A percentile compares a stretch with the other conserved stretches of the same genome.
Conservation (phyloP, 2,797 vertebrate species). For the Vespertilio murinus region DNA sequence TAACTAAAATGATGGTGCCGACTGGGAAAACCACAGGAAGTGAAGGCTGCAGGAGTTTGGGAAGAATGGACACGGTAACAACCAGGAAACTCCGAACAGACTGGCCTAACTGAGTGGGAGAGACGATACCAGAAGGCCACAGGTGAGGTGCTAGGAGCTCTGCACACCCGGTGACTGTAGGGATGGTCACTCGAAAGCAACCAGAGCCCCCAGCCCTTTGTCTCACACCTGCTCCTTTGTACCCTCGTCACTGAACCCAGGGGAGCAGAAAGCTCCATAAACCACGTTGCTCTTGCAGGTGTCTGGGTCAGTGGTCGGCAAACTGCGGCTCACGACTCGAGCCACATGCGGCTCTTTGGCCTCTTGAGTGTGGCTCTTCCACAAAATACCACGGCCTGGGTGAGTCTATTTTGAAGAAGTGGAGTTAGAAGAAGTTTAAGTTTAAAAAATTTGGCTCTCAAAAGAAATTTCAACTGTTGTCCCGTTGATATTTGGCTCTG, state of each 20-base stretch:
- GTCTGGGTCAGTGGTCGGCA: not conserved
- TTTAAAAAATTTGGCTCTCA: too few species aligned
- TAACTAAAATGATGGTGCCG: not conserved
- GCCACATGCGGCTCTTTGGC: too few species aligned
- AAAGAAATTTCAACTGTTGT: too few species aligned
- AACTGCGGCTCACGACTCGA: too few species aligned
- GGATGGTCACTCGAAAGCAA: not conserved
- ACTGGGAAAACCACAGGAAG: not conserved
- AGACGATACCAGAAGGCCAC: not conserved
- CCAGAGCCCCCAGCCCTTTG: not conserved
- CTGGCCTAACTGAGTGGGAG: not conserved
- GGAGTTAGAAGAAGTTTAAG: too few species aligned
- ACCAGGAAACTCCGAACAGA: not conserved
- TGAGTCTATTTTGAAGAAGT: too few species aligned
- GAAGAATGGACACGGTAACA: not conserved
- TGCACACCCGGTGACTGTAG: not conserved
- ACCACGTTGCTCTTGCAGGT: fast-evolving
- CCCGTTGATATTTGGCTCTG: too few species aligned
- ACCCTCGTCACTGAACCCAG: not conserved
- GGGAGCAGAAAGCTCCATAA: not conserved
- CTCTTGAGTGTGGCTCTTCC: too few species aligned
- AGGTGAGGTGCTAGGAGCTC: not conserved
- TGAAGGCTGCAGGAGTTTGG: not conserved
- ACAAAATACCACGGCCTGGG: too few species aligned
- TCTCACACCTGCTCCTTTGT: not conserved